Base-by-base conservation (phyloP, 2,113 vertebrate species). In the Lepisosteus osseus region DNA sequence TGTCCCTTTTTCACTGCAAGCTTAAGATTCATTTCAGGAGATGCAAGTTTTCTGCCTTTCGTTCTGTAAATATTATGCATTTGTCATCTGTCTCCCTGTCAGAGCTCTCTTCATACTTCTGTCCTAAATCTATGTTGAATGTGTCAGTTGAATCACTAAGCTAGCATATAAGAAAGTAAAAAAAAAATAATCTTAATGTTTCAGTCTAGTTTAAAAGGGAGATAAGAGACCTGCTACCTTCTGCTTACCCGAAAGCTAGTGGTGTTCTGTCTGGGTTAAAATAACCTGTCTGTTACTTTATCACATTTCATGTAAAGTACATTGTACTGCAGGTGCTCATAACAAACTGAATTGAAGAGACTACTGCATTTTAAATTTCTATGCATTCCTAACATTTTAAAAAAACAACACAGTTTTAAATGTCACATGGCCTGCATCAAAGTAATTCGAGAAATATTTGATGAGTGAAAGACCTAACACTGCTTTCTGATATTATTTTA, bases 1-100 rank as follows among this genome's bases (percentile, higher is more conserved):
- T 44, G 64, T 63, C 69, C 54, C 57, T 42, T 11, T 13, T 62
- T 7, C 13, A 15, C 54, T 43, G 8, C 0, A 61, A 65, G 45
- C 63, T 43, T 55, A 4, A 62, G 14, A 61, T 44, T 43, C 62
- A 17, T 54, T 54, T 54, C 6, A 59, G 55, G 54, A 42, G 6
- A 15, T 29, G 66, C 51, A 43, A 45, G 55, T 76, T 12, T 7
- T 59, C 57, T n/a, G 1, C 29, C 41, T 7, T 1, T 68, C 13
- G 61, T 59, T 13, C 63, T 15, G 14, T 54, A 67, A n/a, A 67
- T 17, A 8, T 81, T n/a, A 9, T 75, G 14, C 17, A 9, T 15
- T 42, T 17, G 15, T 77, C 6, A 42, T 41, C 68, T 15, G 76
- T 62, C 57, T 40, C 65, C 3, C 17, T 43, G 29, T 59, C 54